Conservation (phyloP, 2,888 invertebrate species). For the Amphiduros pacificus region DNA sequence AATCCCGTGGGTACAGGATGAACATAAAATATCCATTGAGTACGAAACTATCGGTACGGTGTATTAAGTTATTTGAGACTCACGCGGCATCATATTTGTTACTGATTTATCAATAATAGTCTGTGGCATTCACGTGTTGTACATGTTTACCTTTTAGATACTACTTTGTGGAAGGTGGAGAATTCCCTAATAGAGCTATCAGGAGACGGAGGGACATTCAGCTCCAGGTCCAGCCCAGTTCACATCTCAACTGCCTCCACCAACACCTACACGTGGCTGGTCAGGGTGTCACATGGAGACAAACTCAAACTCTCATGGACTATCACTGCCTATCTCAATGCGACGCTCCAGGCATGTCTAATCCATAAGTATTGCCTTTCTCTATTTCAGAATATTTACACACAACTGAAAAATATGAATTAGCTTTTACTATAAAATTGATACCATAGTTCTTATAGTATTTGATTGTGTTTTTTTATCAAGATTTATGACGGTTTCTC, state of each 20-base stretch:
- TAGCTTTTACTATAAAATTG: background rate
- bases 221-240: conserved; percentile 3
- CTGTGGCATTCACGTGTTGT: background rate
- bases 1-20: background rate
- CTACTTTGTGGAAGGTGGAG: background rate
- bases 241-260: background rate
- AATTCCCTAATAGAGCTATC: background rate
- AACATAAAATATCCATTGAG: background rate
- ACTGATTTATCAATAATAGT: too few relatives aligned
- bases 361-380: background rate
- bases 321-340: background rate
- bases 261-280: conserved; percentile 8
- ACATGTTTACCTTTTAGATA: background rate
- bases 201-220: conserved; percentile 7
- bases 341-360: background rate
- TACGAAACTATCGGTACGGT: conserved; percentile 11
- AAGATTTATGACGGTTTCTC: conserved; percentile 19
- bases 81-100: background rate
- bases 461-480: too few relatives aligned
- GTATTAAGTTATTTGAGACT: background rate
- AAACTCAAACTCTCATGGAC: conserved; percentile 8
- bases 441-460: background rate
- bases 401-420: background rate
- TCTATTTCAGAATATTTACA: background rate
- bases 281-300: conserved; percentile 4